These are phyloP conservation scores for Gracilinanus agilis DNA, from an alignment of 2,113 vertebrate species.

Conservation along the genomic window DNA sequence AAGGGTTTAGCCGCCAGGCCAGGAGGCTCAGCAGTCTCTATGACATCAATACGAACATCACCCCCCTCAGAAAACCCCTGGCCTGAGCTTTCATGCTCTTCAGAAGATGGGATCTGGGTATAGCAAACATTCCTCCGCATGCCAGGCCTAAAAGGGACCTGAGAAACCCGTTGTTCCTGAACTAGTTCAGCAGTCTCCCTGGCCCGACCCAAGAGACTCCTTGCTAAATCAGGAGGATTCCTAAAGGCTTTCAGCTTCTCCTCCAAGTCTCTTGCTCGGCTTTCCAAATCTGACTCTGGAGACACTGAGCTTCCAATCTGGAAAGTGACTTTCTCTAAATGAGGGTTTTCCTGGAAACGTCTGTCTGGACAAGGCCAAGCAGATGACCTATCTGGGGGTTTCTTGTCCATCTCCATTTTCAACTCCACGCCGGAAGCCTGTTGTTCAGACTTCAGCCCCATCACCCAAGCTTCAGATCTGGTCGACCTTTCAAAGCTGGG, in stretches of 20 bases:
- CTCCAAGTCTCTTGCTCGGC: conserved; percentile 78
- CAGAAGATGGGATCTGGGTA: conserved; percentile 36
- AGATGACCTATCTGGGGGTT: conserved; percentile 56
- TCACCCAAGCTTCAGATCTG: conserved; percentile 47
- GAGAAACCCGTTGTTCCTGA: conserved; percentile 50
- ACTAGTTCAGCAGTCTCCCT: background rate
- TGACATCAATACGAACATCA: conserved; percentile 48
- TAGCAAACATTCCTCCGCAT: conserved; percentile 24
- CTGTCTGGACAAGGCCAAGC: conserved; percentile 81
- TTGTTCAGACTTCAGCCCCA: conserved; percentile 41
- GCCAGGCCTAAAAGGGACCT: conserved; percentile 56
- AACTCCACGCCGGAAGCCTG: conserved; percentile 52
- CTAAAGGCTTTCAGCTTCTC: conserved; percentile 71
- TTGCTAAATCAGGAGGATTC: conserved; percentile 50
- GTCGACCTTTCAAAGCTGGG: conserved; percentile 54
- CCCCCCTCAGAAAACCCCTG: conserved; percentile 56
- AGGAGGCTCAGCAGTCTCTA: background rate
- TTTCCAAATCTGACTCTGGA: conserved; percentile 87
- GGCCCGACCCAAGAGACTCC: background rate
- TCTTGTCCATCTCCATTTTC: conserved; percentile 47
- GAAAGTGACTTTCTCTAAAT: conserved; percentile 87
- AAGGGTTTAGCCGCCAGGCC: background rate
- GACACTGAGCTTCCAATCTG: conserved; percentile 89
- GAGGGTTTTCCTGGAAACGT: conserved; percentile 66
- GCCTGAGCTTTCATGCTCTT: conserved; percentile 45